Base-by-base conservation (phyloP, 2,888 invertebrate species). In the Hoplodrina blanda region DNA sequence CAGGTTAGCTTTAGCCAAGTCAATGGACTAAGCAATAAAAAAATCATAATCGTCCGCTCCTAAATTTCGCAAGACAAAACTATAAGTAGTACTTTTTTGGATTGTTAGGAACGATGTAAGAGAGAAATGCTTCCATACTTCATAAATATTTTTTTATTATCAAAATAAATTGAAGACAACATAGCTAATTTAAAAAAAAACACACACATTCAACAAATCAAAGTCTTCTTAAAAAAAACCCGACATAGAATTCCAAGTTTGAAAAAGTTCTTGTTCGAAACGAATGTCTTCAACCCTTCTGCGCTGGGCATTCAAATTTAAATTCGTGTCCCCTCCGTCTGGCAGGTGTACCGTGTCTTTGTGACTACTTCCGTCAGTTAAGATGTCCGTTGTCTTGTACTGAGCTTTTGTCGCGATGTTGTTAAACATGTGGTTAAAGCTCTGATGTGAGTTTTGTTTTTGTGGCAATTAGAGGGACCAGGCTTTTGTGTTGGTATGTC, bases 271-370 rank as follows among this genome's bases (percentile, higher is more conserved):
- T 52, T 61, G 50, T 64, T 55, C 66, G 56, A 72, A 88, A 87
- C 83, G 82, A 88, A 87, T 85, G 89, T 91, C 91, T 92, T 90
- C 78, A 91, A 91, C 93, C 95, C 94, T 95, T 94, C 90, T 85
- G 88, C 78, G 73, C 86, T 70, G 78, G 80, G 87, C 82, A 92
- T 93, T 95, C 92, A 94, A 89, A 95, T 95, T 95, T 89, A 94
- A 94, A 95, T 84, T 82, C 76, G 62, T 92, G 92, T 92, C 93
- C 91, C 92, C 91, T 84, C 74, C 62, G 80, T 76, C 84, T 80
- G 89, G 94, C 94, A 94, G 94, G 92, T 93, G 94, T 89, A 92
- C 86, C 83, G 78, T 64, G 78, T 78, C 82, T 91, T 92, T 93
- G 90, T 93, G 91, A 90, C 89, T 88, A 90, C 91, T 94, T 93